Base-by-base conservation (phyloP, 2,797 vertebrate species). In the Crenichthys baileyi region DNA sequence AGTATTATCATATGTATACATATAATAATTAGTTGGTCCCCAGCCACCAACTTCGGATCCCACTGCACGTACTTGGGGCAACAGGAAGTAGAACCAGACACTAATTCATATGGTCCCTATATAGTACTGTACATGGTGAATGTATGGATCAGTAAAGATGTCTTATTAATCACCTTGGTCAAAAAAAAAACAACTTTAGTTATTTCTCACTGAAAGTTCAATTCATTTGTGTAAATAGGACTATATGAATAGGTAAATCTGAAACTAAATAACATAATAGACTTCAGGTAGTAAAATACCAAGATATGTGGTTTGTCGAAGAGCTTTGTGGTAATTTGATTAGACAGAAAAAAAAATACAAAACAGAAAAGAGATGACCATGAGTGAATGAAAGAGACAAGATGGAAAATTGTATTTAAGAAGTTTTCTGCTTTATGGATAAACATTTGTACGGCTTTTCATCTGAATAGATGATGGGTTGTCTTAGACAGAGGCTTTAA, bases 361-460 rank as follows among this genome's bases (percentile, higher is more conserved):
- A 67, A 41, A 41, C 6, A 2, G 22, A 68, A 68, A n/a, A 44
- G 22, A 44, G 22, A 68, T 13, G 41, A 44, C 39, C 22, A n/a
- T 68, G 39, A 68, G 39, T 68, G 39, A 68, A 44, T 44, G 65
- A 68, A 68, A 68, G 65, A 44, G 22, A 68, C 65, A 68, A 24
- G 65, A 68, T 36, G 48, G 50, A 72, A 72, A 72, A 53, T 36
- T 68, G 39, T 22, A 68, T 68, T 68, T 68, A 44, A 44, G 65
- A 44, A 24, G 39, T 68, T 11, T n/a, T 13, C n/a, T 29, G 36
- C 50, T 70, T 60, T 31, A 46, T 4, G 31, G 65, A 70, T 5
- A 70, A 68, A 24, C 11, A 31, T 44, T 26, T 76, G 46, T 11
- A 4, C 4, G 48, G 55, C 5, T 50, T 26, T 46, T 61, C 24